Percentiles rank a stretch among this genome's conserved stretches.
phyloP scores from a whole-genome alignment of 1,140 invertebrate genomes.

The Ceratosolen fusciceps region DNA sequence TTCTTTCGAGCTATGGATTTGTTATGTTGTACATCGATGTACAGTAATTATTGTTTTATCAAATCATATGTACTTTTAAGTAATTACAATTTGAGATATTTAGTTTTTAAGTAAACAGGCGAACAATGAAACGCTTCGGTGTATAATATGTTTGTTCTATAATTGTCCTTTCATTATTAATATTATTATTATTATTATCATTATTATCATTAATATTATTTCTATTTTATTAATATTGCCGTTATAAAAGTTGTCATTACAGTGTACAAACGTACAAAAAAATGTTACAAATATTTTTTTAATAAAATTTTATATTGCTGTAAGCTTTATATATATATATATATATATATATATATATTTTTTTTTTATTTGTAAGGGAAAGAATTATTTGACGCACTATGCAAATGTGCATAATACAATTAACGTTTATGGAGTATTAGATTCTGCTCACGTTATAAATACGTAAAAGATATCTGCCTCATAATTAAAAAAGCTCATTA shows the following conservation, averaged over 20 bases:
- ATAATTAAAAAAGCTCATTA: too few relatives aligned
- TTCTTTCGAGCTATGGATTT: constrained; percentile 40
- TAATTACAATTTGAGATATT: constrained; percentile 19
- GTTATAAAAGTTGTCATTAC: constrained; percentile 47
- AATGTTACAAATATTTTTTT: constrained; percentile 50
- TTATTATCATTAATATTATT: constrained; percentile 42
- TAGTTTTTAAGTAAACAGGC: constrained; percentile 29
- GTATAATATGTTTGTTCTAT: constrained; percentile 46
- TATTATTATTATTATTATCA: constrained; percentile 42
- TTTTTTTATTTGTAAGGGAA: not conserved
- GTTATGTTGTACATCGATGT: constrained; percentile 44
- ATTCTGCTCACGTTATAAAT: too few relatives aligned
- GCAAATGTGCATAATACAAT: not conserved
- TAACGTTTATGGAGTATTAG: too few relatives aligned
- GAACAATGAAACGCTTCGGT: constrained; percentile 32
- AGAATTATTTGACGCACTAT: not conserved
- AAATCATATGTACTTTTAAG: constrained; percentile 44
- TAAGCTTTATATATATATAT: constrained; percentile 29
- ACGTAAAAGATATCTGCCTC: too few relatives aligned
- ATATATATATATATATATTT: too few relatives aligned
- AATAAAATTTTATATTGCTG: constrained; percentile 50
- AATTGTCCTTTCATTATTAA: constrained; percentile 36
- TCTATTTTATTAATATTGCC: constrained; percentile 46
- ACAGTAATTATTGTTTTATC: constrained; percentile 44
- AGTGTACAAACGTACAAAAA: constrained; percentile 43